Percentiles rank a stretch among this genome's conserved stretches.
phyloP scores from a whole-genome alignment of 1,140 invertebrate species.

The Drosophila aff. region DNA sequence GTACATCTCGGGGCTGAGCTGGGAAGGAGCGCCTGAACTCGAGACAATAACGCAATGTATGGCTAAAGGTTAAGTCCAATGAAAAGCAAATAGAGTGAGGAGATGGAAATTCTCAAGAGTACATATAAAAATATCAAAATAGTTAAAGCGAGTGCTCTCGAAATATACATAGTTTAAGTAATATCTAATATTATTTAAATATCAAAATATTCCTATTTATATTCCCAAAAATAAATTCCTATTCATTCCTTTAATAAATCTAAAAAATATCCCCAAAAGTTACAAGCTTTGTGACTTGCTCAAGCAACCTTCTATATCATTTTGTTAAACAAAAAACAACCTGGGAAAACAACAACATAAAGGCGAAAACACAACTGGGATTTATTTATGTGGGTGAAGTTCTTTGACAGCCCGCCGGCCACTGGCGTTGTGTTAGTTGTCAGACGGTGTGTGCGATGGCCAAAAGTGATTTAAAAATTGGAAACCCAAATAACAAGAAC shows the following conservation, averaged over 20 bases:
- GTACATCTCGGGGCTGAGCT: conserved; percentile 25
- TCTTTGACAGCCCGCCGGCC: conserved; percentile 47
- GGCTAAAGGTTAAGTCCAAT: conserved; percentile 20
- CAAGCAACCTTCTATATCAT: conserved; percentile 6
- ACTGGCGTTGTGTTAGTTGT: conserved; percentile 53
- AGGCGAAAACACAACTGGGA: conserved; percentile 4
- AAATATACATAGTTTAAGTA: too few species aligned
- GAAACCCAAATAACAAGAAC: conserved; percentile 24
- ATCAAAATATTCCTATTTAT: neutral
- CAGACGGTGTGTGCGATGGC: conserved; percentile 34
- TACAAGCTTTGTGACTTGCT: conserved; percentile 7
- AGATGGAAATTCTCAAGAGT: neutral
- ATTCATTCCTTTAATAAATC: neutral
- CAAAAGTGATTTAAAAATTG: conserved; percentile 62
- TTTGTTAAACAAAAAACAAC: conserved; percentile 14
- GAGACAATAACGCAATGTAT: conserved; percentile 16
- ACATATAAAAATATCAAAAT: neutral
- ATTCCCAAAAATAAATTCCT: neutral
- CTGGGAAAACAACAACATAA: conserved; percentile 14
- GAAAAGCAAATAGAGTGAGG: conserved; percentile 4
- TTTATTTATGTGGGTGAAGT: conserved; percentile 77
- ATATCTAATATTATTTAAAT: too few species aligned
- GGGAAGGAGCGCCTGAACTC: conserved; percentile 60
- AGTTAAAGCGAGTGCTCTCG: neutral
- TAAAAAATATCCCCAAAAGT: neutral